These are phyloP conservation scores for Hypothenemus hampei DNA, from an alignment of 1,140 invertebrate genomes.

Conservation along the genomic window DNA sequence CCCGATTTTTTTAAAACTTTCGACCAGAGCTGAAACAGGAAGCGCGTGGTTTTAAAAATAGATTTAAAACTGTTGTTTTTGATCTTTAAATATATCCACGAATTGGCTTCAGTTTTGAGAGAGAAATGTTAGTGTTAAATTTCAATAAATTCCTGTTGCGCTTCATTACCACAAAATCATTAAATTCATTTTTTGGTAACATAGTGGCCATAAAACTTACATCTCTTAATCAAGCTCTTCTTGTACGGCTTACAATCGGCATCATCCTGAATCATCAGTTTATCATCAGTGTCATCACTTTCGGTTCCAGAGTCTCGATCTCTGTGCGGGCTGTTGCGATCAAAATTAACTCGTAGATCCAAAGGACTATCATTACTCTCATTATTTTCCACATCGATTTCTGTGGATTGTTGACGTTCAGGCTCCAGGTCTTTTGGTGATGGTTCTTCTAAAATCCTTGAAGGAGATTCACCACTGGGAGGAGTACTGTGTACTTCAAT, in stretches of 20 bases:
- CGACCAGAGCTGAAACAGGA: slow-evolving; percentile 11
- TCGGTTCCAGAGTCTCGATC: slow-evolving; percentile 40
- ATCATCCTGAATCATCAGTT: slow-evolving; percentile 39
- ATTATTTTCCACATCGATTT: slow-evolving; percentile 24
- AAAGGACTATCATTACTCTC: slow-evolving; percentile 51
- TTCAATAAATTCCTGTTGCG: neutral
- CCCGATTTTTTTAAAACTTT: slow-evolving; percentile 1
- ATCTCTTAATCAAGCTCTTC: slow-evolving; percentile 83
- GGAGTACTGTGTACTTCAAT: too few relatives aligned
- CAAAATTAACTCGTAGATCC: slow-evolving; percentile 54
- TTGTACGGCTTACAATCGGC: slow-evolving; percentile 74
- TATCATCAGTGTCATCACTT: slow-evolving; percentile 39
- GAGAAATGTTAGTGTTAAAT: slow-evolving; percentile 2
- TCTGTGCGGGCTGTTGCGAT: slow-evolving; percentile 33
- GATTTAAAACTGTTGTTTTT: slow-evolving; percentile 19
- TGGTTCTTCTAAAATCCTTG: too few relatives aligned
- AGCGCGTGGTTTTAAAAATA: slow-evolving; percentile 17
- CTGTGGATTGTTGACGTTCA: too few relatives aligned
- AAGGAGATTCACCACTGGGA: too few relatives aligned
- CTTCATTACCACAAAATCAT: too few relatives aligned
- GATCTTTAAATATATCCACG: slow-evolving; percentile 19
- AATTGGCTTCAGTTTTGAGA: slow-evolving; percentile 6
- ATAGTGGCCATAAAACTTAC: slow-evolving; percentile 76
- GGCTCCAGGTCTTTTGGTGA: too few relatives aligned
- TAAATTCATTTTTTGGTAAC: too few relatives aligned